Conservation (phyloP, 2,888 invertebrate genomes). For the Branchellion lobata region DNA sequence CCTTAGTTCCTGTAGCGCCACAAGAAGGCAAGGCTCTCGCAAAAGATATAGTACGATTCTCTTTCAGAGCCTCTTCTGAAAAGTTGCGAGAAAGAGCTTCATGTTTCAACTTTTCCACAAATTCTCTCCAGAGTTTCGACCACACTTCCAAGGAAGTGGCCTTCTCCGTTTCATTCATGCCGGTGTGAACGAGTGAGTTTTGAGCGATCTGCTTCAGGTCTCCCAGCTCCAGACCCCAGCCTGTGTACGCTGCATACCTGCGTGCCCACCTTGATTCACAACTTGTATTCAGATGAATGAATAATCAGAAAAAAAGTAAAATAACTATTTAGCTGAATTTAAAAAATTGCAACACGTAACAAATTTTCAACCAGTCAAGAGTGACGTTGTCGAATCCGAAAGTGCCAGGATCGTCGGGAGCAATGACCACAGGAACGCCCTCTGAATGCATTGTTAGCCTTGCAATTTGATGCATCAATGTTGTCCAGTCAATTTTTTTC, state of each 20-base stretch:
- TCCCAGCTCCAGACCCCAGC: constrained; percentile 52
- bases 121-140: constrained; percentile 50
- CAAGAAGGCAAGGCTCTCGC: background rate
- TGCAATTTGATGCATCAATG: too few relatives aligned
- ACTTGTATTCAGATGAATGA: too few relatives aligned
- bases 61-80: background rate
- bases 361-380: constrained; percentile 52
- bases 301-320: background rate
- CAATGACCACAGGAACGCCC: constrained; percentile 52
- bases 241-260: constrained; percentile 52
- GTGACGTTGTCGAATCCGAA: constrained; percentile 54
- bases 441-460: background rate
- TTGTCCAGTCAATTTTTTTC: too few relatives aligned
- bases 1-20: background rate
- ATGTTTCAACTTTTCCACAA: constrained; percentile 45
- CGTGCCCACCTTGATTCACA: too few relatives aligned
- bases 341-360: too few relatives aligned
- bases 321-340: too few relatives aligned
- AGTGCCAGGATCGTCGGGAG: constrained; percentile 54
- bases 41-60: background rate
- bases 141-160: constrained; percentile 51
- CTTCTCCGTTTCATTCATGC: constrained; percentile 47
- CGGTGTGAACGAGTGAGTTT: constrained; percentile 52
- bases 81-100: constrained; percentile 47
- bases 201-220: constrained; percentile 52